A percentile compares a stretch with the other conserved stretches of the same genome.
Conservation (phyloP, 2,888 invertebrate genomes). For the Chirona hameri region DNA sequence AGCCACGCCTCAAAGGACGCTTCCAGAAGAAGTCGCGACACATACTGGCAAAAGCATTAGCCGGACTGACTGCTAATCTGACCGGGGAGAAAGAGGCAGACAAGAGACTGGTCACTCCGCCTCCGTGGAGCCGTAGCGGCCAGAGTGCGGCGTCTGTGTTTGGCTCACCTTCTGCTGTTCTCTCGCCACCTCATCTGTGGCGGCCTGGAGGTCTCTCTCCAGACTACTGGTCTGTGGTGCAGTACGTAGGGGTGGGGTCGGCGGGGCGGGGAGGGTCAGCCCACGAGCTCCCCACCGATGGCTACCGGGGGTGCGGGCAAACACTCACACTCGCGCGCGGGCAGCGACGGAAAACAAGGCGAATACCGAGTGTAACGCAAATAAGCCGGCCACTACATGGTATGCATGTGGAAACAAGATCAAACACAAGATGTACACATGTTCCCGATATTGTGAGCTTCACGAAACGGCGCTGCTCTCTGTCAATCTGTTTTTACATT, state of each 20-base stretch:
- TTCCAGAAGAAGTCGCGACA: background rate
- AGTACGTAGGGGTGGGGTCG: background rate
- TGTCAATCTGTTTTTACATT: no score
- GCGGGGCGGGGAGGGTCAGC: no score
- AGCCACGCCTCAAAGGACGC: background rate
- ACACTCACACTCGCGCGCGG: background rate
- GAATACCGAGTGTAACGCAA: background rate
- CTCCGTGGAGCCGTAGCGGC: no score
- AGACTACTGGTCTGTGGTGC: slow-evolving; percentile 22
- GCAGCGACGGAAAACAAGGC: background rate
- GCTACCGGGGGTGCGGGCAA: no score
- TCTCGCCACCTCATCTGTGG: background rate
- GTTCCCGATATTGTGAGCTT: no score
- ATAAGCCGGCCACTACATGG: no score
- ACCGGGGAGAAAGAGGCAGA: slow-evolving; percentile 36
- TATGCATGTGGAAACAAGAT: no score
- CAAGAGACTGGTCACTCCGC: slow-evolving; percentile 27
- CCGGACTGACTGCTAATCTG: background rate
- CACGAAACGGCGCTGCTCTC: no score
- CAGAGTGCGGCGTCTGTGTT: background rate
- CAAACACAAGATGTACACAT: no score
- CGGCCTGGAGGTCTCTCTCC: background rate
- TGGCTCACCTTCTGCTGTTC: slow-evolving; percentile 33
- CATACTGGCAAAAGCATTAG: no score
- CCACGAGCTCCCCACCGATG: no score